Evolutionary conservation across 2,888 invertebrate species (phyloP), one percentile per base, ranked within the genome.

Genomic region (Tetropium fuscum): DNA sequence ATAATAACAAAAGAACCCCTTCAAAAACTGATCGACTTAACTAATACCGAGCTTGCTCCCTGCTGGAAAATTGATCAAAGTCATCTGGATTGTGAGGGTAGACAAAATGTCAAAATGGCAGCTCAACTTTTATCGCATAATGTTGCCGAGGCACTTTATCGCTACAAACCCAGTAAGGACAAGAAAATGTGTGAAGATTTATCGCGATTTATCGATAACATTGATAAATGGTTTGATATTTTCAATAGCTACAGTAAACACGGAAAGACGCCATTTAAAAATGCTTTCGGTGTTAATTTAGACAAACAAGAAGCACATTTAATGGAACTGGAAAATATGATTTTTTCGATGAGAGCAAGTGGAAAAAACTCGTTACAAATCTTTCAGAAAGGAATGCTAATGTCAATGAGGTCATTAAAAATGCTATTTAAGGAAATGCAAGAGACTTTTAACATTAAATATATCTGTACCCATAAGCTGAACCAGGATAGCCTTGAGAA

Each of bases 201-300:
- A 56, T 57, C 70, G 16, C 59, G 67, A 6, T 53, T 61, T 20
- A 58, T 72, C 0, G 73, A 70, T 55, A 41, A 36, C n/a, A 30
- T 30, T 30, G 11, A 30, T 4, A 10, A 2, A 1, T 75, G 75
- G 75, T 74, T 73, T 58, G 71, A 73, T 53, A 25, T 74, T 1
- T 58, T 71, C 53, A 71, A 75, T 54, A 62, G 60, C 1, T 69
- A 63, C 16, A 53, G 51, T 20, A 44, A 59, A 27, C 18, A 25
- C 19, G 38, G 53, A 22, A 20, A 48, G 5, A 27, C 68, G 3
- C 41, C 51, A 20, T 40, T 53, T n/a, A 70, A 70, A 63, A 54
- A 44, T 63, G 66, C 63, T 10, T 30, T 10, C 11, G 64, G 66
- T 15, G 19, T 44, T 8, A 27, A 58, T 43, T 51, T 67, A 15